phyloP scores from a whole-genome alignment of 2,797 vertebrate genomes.

The Tragelaphus oryx region DNA sequence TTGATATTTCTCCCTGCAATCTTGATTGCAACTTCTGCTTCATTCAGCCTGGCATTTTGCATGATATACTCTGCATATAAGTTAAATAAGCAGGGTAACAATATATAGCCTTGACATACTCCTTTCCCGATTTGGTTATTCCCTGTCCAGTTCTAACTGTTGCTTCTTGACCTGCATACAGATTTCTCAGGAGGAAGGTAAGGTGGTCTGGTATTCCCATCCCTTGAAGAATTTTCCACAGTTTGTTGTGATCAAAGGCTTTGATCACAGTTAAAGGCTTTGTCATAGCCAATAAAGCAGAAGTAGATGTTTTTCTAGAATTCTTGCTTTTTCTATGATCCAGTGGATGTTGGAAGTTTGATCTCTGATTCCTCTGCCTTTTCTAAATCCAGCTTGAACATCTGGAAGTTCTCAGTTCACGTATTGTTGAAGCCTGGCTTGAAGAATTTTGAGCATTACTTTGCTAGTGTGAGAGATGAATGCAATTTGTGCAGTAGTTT shows the following conservation, averaged over 20 bases:
- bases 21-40: neutral
- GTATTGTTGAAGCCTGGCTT: neutral
- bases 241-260: neutral
- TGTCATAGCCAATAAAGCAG: neutral
- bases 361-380: neutral
- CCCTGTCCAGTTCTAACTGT: neutral
- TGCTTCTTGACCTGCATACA: neutral
- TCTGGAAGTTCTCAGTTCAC: neutral
- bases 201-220: neutral
- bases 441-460: neutral
- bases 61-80: neutral
- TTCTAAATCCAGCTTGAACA: neutral
- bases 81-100: neutral
- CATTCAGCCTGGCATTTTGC: neutral
- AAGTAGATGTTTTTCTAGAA: neutral
- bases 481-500: neutral
- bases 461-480: neutral
- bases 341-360: neutral
- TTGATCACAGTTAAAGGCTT: neutral
- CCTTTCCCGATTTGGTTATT: neutral
- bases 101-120: neutral
- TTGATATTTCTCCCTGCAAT: neutral
- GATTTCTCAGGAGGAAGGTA: neutral
- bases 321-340: neutral
- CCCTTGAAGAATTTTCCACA: neutral